phyloP scores from a whole-genome alignment of 2,113 vertebrate genomes.

The Ptyas mucosa region DNA sequence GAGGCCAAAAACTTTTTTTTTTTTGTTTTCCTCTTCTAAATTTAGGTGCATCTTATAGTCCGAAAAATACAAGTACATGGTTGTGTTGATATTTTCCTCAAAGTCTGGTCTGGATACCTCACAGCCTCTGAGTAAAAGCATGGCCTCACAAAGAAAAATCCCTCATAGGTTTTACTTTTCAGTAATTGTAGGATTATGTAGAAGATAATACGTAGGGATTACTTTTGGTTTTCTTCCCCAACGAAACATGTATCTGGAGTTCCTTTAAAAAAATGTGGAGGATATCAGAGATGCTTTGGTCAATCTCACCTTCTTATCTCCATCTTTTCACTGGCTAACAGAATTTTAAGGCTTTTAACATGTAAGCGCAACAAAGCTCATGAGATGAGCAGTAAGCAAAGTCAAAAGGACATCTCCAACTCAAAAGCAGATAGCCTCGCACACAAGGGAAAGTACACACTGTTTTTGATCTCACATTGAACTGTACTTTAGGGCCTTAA shows the following conservation, averaged over 20 bases:
- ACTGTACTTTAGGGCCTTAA: constrained; percentile 66
- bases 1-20: too few species aligned
- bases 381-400: constrained; percentile 60
- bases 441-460: constrained; percentile 56
- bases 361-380: constrained; percentile 60
- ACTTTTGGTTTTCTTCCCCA: constrained; percentile 34
- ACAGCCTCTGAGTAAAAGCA: not conserved
- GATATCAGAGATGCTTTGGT: constrained; percentile 16
- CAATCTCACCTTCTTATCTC: constrained; percentile 43
- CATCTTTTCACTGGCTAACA: constrained; percentile 62
- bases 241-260: constrained; percentile 30
- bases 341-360: constrained; percentile 58
- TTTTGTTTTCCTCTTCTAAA: too few species aligned
- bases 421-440: constrained; percentile 47
- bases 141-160: constrained; percentile 15
- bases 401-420: constrained; percentile 61
- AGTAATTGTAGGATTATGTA: not conserved
- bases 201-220: too few species aligned
- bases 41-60: too few species aligned
- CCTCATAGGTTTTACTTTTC: not conserved
- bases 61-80: too few species aligned
- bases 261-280: constrained; percentile 29
- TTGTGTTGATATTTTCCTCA: not conserved
- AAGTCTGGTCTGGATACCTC: not conserved
- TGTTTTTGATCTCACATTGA: constrained; percentile 59